Conservation (phyloP, 1,140 invertebrate genomes). For the Drosophila pseudoananassae region DNA sequence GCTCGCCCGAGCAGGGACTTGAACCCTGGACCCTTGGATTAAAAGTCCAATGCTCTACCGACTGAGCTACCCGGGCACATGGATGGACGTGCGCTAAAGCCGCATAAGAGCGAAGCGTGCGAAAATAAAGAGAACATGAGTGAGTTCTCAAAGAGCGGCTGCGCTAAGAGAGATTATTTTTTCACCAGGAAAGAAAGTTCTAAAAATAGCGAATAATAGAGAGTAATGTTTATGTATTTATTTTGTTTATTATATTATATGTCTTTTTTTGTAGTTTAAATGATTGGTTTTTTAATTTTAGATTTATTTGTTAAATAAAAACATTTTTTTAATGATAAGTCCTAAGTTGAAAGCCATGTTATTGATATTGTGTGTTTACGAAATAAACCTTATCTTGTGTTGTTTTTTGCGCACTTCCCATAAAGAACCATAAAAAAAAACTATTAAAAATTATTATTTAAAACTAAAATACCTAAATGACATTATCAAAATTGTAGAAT, state of each 20-base stretch:
- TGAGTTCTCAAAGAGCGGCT: not conserved
- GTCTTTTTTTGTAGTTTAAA: not conserved
- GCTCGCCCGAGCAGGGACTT: constrained; percentile 90
- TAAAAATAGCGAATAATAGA: not conserved
- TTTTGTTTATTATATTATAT: not conserved
- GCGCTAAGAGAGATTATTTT: not conserved
- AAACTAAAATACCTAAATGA: not conserved
- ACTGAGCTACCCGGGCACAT: constrained; percentile 92
- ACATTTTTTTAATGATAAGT: not conserved
- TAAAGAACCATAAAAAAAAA: not conserved
- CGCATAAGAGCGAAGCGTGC: constrained; percentile 14
- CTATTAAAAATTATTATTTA: no score
- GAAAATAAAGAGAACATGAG: constrained; percentile 10
- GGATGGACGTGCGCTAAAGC: constrained; percentile 2
- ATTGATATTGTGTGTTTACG: not conserved
- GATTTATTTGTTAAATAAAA: not conserved
- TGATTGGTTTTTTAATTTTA: not conserved
- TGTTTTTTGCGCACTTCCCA: not conserved
- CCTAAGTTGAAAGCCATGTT: not conserved
- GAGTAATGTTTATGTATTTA: not conserved
- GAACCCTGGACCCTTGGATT: constrained; percentile 92
- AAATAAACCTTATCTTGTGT: not conserved
- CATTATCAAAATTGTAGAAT: not conserved
- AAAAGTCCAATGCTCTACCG: constrained; percentile 94
- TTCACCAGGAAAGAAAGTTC: not conserved